Conservation (phyloP, 2,797 vertebrate species). For the Apogon talboti region DNA sequence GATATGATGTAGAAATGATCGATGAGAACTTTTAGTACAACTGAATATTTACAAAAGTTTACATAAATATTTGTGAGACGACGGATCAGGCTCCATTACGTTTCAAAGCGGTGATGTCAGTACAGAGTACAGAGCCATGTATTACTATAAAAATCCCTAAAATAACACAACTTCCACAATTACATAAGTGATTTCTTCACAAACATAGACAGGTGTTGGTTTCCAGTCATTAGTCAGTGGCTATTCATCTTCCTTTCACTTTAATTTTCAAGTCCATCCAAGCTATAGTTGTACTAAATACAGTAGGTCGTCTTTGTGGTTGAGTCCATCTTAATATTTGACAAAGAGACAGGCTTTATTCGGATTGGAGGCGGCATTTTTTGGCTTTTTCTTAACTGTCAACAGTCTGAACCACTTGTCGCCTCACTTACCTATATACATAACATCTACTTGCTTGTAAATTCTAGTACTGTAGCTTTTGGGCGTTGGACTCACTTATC, state of each 20-base stretch:
- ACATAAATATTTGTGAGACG: conserved; percentile 41
- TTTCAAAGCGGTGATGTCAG: conserved; percentile 6
- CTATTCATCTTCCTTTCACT: not conserved
- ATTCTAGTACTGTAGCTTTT: no score
- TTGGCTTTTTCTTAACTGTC: no score
- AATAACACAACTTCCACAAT: conserved; percentile 3
- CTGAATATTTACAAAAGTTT: conserved; percentile 20
- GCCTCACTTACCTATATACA: no score
- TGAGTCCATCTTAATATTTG: not conserved
- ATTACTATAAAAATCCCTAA: not conserved
- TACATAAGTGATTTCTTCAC: conserved; percentile 7
- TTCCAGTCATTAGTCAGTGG: not conserved
- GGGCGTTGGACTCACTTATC: no score
- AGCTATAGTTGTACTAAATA: not conserved
- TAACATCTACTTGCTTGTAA: no score
- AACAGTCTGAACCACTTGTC: no score
- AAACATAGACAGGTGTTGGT: not conserved
- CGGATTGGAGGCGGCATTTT: not conserved
- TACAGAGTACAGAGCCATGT: not conserved
- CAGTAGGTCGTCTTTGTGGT: not conserved
- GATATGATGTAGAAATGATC: conserved; percentile 3
- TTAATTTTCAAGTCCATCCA: not conserved
- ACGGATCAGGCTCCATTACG: conserved; percentile 11
- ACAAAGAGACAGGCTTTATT: not conserved
- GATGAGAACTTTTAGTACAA: not conserved